Percentiles rank a stretch among this genome's conserved stretches.
These are phyloP conservation scores for Cercocebus atys DNA, from an alignment of 2,113 vertebrate species.

Conservation along the genomic window DNA sequence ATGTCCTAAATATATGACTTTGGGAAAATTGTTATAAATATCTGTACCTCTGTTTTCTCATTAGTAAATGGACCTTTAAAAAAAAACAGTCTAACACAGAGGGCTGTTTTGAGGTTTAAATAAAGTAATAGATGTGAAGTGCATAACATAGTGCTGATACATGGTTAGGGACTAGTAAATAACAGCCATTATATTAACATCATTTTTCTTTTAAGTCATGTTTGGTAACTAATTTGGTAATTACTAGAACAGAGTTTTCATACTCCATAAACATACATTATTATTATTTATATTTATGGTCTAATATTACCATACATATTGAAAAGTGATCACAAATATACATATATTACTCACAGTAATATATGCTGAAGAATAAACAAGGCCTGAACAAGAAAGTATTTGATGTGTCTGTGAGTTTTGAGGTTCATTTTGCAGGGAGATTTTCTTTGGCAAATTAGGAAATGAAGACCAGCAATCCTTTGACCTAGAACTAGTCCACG, in stretches of 20 bases:
- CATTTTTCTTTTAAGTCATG: background rate
- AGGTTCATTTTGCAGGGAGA: background rate
- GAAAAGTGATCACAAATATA: background rate
- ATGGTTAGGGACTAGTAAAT: background rate
- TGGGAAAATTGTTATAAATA: background rate
- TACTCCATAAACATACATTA: background rate
- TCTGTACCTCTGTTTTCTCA: background rate
- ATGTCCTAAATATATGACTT: background rate
- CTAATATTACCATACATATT: background rate
- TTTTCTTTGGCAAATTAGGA: constrained; percentile 3
- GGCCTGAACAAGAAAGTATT: background rate
- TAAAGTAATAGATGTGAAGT: background rate
- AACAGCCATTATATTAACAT: background rate
- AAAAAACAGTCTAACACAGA: background rate
- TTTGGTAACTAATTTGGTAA: background rate
- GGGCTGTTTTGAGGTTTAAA: background rate
- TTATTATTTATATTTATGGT: background rate
- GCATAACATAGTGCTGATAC: background rate
- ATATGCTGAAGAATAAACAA: background rate
- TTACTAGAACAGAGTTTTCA: background rate
- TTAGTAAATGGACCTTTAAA: background rate
- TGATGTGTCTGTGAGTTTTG: background rate
- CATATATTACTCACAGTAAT: background rate
- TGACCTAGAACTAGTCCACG: background rate
- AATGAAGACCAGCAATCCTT: constrained; percentile 35